These are phyloP conservation scores for Anagyrus pseudococci DNA, from an alignment of 2,888 invertebrate species.

Conservation along the genomic window DNA sequence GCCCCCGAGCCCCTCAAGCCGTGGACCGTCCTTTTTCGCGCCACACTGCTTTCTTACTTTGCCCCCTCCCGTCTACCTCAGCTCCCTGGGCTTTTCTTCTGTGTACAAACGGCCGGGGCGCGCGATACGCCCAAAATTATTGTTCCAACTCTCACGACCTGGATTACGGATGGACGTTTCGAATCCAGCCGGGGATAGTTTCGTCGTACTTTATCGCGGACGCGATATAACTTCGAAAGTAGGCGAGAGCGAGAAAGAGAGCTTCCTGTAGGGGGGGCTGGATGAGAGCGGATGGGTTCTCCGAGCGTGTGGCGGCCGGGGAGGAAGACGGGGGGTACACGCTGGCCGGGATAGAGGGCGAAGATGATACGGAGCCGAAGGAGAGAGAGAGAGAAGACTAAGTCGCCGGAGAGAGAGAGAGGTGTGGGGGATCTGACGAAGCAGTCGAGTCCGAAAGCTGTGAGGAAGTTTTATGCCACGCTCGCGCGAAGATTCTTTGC, in stretches of 20 bases:
- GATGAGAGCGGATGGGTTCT: no score
- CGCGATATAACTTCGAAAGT: constrained; percentile 41
- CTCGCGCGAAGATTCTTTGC: constrained; percentile 38
- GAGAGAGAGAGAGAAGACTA: constrained; percentile 28
- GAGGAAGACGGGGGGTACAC: no score
- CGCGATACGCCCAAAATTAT: constrained; percentile 37
- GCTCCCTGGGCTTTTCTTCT: neutral
- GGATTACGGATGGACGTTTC: constrained; percentile 41
- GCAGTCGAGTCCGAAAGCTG: constrained; percentile 37
- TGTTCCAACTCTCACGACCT: constrained; percentile 33
- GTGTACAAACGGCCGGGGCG: constrained; percentile 17
- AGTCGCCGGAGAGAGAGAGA: constrained; percentile 15
- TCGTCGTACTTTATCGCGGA: constrained; percentile 41
- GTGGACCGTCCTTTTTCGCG: no score
- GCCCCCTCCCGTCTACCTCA: neutral
- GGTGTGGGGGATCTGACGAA: constrained; percentile 19
- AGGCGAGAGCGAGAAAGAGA: constrained; percentile 16
- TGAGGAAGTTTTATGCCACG: constrained; percentile 41
- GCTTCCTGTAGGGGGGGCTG: neutral
- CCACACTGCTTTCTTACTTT: no score
- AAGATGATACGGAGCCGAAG: constrained; percentile 17
- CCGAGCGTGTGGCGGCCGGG: no score
- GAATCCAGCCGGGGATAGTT: constrained; percentile 35
- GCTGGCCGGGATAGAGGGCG: no score
- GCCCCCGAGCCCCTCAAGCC: constrained; percentile 13